Conservation (phyloP, 2,888 invertebrate species). For the Aricia artaxerxes region DNA sequence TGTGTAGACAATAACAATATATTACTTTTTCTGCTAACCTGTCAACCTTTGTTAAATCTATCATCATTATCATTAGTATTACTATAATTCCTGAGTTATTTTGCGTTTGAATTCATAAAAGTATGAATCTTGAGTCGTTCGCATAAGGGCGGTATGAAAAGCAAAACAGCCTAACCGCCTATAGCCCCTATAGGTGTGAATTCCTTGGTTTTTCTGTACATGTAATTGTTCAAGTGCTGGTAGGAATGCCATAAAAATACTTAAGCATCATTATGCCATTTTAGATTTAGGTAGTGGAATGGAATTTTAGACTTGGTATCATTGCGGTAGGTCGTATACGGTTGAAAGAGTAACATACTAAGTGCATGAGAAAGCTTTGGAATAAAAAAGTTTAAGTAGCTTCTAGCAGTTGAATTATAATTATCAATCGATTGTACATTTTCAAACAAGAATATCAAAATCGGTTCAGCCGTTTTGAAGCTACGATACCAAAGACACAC, state of each 20-base stretch:
- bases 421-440: too few relatives aligned
- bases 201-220: neutral
- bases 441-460: too few relatives aligned
- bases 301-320: neutral
- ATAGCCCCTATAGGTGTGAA: neutral
- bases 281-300: constrained; percentile 17
- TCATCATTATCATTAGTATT: constrained; percentile 44
- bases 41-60: constrained; percentile 57
- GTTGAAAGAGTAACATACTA: neutral
- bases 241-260: constrained; percentile 12
- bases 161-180: neutral
- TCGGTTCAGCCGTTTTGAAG: too few relatives aligned
- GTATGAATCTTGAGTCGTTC: neutral
- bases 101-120: neutral
- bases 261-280: neutral
- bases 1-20: neutral
- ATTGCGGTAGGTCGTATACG: neutral
- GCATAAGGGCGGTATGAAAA: neutral
- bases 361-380: too few relatives aligned
- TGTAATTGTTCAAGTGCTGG: neutral
- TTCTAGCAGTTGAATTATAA: too few relatives aligned
- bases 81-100: neutral
- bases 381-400: too few relatives aligned
- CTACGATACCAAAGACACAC: too few relatives aligned
- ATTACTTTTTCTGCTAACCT: constrained; percentile 9